Evolutionary conservation across 2,888 invertebrate species (phyloP).

Genomic region (Eupithecia abbreviata): DNA sequence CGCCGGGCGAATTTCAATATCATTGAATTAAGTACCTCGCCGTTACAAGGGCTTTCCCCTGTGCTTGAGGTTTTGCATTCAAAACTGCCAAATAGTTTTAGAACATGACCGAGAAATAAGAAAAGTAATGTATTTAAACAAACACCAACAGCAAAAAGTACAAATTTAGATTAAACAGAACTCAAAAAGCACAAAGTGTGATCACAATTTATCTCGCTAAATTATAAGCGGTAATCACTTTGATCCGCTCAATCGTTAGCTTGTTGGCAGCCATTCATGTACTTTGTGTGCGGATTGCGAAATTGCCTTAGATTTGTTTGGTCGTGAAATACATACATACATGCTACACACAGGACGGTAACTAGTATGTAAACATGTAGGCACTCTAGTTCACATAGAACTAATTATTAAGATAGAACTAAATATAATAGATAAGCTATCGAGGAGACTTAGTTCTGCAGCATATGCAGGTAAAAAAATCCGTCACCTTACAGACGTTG

Average conservation of each 20-base stretch:
- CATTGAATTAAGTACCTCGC: background rate
- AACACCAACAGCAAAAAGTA: background rate
- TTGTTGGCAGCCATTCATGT: background rate
- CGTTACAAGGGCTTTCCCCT: background rate
- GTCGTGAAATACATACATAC: background rate
- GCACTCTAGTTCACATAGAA: background rate
- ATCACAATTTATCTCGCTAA: background rate
- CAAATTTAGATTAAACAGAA: background rate
- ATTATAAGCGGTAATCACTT: background rate
- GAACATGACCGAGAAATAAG: background rate
- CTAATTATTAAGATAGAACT: no score
- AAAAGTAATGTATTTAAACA: background rate
- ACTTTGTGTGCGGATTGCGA: background rate
- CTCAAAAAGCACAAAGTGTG: background rate
- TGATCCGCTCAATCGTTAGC: background rate
- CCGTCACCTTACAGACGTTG: no score
- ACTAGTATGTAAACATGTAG: background rate
- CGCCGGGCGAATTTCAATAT: background rate
- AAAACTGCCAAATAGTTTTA: background rate
- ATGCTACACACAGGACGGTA: background rate
- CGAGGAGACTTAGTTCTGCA: no score
- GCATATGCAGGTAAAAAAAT: no score
- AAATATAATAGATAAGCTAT: no score
- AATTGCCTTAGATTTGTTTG: constrained; percentile 3
- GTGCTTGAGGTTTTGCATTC: background rate